Conservation (phyloP, 2,888 invertebrate genomes). For the Thelaira solivaga region DNA sequence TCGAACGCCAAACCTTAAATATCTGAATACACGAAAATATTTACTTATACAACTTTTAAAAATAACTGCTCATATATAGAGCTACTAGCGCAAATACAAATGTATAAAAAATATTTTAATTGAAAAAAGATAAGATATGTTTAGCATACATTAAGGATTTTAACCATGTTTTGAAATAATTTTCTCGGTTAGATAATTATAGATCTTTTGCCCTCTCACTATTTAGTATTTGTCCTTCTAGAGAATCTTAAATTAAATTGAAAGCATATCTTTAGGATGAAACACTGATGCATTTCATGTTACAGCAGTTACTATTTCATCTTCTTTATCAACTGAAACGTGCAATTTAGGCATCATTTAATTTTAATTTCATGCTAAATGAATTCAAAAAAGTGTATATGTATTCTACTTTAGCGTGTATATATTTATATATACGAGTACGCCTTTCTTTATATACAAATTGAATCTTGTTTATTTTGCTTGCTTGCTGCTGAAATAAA, state of each 20-base stretch:
- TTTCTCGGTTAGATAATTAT: too few species aligned
- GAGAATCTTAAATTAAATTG: conserved; percentile 20
- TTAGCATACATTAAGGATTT: too few species aligned
- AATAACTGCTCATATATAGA: too few species aligned
- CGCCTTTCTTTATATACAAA: conserved; percentile 35
- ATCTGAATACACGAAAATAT: too few species aligned
- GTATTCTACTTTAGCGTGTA: conserved; percentile 9
- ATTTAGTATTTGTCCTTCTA: too few species aligned
- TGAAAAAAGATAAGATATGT: too few species aligned
- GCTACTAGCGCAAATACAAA: too few species aligned
- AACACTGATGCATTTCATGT: conserved; percentile 32
- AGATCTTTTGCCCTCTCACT: too few species aligned
- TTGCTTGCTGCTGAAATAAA: not conserved
- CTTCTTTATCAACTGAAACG: conserved; percentile 48
- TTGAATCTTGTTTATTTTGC: conserved; percentile 35
- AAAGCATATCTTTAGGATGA: conserved; percentile 32
- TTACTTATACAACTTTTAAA: too few species aligned
- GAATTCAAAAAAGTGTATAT: conserved; percentile 62
- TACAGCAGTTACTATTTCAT: conserved; percentile 10
- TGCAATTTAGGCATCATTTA: conserved; percentile 62
- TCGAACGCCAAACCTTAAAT: too few species aligned
- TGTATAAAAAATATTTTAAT: too few species aligned
- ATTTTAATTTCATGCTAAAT: conserved; percentile 63
- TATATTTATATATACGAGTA: conserved; percentile 11
- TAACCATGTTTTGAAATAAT: too few species aligned